These are phyloP conservation scores for Tenrec ecaudatus DNA, from an alignment of 2,113 vertebrate species.

Conservation along the genomic window DNA sequence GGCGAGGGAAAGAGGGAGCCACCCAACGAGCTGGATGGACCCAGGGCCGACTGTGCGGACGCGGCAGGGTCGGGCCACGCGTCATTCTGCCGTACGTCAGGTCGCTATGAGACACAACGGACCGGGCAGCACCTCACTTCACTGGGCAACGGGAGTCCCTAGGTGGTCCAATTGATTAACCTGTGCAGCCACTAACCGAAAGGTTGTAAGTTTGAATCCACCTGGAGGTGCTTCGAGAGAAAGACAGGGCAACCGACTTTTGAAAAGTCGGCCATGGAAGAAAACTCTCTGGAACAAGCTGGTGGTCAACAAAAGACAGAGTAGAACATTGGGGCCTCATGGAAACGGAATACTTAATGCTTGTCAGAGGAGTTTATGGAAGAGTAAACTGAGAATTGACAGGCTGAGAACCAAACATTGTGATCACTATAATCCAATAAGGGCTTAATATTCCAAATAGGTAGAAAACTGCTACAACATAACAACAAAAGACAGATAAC, in stretches of 20 bases:
- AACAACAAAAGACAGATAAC: not conserved
- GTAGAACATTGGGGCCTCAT: not conserved
- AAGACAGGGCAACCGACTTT: not conserved
- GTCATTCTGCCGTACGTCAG: not conserved
- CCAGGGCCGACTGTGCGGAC: not conserved
- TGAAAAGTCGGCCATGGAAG: not conserved
- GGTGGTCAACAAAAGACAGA: not conserved
- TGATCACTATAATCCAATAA: not conserved
- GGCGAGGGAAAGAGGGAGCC: not conserved
- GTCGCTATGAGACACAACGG: not conserved
- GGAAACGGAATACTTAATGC: not conserved
- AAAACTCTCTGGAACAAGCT: not conserved
- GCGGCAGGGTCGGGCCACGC: not conserved
- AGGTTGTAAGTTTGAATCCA: not conserved
- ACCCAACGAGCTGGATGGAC: not conserved
- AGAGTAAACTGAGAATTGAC: not conserved
- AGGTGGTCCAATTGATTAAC: not conserved
- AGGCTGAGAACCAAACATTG: not conserved
- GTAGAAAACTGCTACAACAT: not conserved
- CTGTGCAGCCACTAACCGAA: not conserved
- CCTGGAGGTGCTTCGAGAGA: not conserved
- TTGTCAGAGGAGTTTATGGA: not conserved
- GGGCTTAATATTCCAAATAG: not conserved
- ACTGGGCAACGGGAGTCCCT: not conserved
- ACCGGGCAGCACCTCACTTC: not conserved